A percentile compares a stretch with the other conserved stretches of the same genome.
Evolutionary conservation across 2,888 invertebrate species (phyloP).

Genomic region (Balanococcus diminutus): DNA sequence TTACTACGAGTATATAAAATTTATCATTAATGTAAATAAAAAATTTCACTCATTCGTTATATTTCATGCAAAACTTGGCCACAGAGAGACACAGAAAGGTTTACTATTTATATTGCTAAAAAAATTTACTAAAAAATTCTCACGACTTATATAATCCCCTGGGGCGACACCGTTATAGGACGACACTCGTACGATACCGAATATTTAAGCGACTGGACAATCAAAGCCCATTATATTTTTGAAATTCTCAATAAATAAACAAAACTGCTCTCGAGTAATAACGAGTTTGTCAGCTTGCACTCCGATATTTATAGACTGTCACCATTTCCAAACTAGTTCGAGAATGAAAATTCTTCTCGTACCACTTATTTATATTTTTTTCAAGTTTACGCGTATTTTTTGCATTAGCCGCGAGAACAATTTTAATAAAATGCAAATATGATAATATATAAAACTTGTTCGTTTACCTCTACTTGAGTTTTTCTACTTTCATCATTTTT

Average conservation of each 20-base stretch:
- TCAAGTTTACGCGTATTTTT: slow-evolving; percentile 2
- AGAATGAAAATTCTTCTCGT: slow-evolving; percentile 20
- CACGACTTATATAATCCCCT: too few species aligned
- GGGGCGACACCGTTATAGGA: not conserved
- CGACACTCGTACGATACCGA: not conserved
- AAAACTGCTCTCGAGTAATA: not conserved
- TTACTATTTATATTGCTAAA: too few species aligned
- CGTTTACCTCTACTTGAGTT: slow-evolving; percentile 16
- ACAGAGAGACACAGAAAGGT: too few species aligned
- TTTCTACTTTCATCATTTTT: slow-evolving; percentile 31
- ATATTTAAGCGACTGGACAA: not conserved
- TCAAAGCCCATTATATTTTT: slow-evolving; percentile 17
- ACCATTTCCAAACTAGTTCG: slow-evolving; percentile 40
- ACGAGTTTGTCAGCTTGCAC: slow-evolving; percentile 28
- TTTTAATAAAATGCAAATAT: slow-evolving; percentile 39
- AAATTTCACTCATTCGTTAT: too few species aligned
- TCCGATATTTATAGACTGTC: slow-evolving; percentile 31
- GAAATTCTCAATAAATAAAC: slow-evolving; percentile 11
- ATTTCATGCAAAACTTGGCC: too few species aligned
- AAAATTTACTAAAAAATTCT: too few species aligned
- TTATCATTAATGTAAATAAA: too few species aligned
- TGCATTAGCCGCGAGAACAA: not conserved
- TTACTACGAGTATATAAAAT: too few species aligned
- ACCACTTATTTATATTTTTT: not conserved
- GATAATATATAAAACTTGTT: slow-evolving; percentile 38